Evolutionary conservation across 1,140 invertebrate genomes (phyloP).

Genomic region (Caenorhabditis brenneri): DNA sequence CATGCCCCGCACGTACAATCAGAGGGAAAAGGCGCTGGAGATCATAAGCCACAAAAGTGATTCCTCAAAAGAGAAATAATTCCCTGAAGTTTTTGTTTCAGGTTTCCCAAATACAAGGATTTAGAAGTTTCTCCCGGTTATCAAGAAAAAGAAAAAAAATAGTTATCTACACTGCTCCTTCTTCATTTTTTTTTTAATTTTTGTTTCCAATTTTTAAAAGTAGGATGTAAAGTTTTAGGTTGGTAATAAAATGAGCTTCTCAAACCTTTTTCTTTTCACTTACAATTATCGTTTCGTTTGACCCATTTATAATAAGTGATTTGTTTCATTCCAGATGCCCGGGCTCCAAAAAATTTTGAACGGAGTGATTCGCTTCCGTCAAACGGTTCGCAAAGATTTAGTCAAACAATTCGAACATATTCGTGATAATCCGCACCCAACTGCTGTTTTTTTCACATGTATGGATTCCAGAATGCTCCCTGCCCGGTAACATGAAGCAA

Average conservation of each 20-base stretch:
- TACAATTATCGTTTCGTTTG: not conserved
- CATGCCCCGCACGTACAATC: conserved; percentile 57
- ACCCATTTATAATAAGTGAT: not conserved
- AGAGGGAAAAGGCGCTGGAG: conserved; percentile 55
- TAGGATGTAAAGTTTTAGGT: not conserved
- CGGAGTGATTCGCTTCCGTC: conserved; percentile 64
- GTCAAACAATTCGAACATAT: conserved; percentile 69
- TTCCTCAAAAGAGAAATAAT: not conserved
- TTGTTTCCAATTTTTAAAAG: not conserved
- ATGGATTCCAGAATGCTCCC: conserved; percentile 77
- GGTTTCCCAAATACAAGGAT: conserved; percentile 60
- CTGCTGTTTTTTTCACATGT: conserved; percentile 93
- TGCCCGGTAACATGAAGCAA: conserved; percentile 53
- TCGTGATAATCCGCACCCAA: conserved; percentile 78
- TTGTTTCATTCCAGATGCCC: conserved; percentile 59
- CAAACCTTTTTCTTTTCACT: not conserved
- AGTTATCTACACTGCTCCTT: too few species aligned
- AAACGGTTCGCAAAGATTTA: conserved; percentile 65
- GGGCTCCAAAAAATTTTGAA: conserved; percentile 65
- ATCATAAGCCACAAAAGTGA: conserved; percentile 24
- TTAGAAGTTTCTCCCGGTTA: conserved; percentile 58
- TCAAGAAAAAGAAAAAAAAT: not conserved
- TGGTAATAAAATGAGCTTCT: too few species aligned
- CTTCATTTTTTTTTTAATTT: not conserved
- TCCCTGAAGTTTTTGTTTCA: not conserved